phyloP scores from a whole-genome alignment of 2,888 invertebrate genomes.

The Endotricha flammealis region DNA sequence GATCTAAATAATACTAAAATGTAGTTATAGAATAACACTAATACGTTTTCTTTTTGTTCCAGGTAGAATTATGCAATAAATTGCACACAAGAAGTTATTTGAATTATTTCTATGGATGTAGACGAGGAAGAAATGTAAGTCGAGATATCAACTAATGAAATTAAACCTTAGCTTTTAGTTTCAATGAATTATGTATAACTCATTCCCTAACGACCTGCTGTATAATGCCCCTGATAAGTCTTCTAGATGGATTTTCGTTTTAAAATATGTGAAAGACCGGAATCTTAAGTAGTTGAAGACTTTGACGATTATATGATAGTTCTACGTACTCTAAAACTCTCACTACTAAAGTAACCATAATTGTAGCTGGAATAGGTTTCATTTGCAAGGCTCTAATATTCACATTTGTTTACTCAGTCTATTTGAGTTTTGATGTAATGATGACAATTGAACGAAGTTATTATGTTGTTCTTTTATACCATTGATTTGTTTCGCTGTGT shows the following conservation, averaged over 20 bases:
- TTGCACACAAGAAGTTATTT: constrained; percentile 69
- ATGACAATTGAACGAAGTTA: too few species aligned
- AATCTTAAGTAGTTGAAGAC: too few species aligned
- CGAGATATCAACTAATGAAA: constrained; percentile 39
- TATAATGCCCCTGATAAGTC: constrained; percentile 17
- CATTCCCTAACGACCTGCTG: constrained; percentile 16
- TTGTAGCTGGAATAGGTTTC: too few species aligned
- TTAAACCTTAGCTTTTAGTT: constrained; percentile 33
- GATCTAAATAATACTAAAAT: too few species aligned
- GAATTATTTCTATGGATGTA: constrained; percentile 47
- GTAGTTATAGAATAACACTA: constrained; percentile 54
- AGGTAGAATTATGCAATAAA: constrained; percentile 78
- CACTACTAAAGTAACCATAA: too few species aligned
- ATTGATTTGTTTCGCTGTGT: too few species aligned
- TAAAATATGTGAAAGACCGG: neutral
- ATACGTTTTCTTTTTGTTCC: constrained; percentile 75
- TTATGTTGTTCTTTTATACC: too few species aligned
- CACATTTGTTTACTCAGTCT: too few species aligned
- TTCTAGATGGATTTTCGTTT: constrained; percentile 3
- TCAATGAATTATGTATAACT: constrained; percentile 21
- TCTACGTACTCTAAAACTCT: too few species aligned
- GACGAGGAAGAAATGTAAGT: constrained; percentile 66
- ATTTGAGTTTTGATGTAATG: too few species aligned
- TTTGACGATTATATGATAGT: too few species aligned
- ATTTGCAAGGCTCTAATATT: too few species aligned